A percentile compares a stretch with the other conserved stretches of the same genome.
These are phyloP conservation scores for Morphnarchus princeps DNA, from an alignment of 2,113 vertebrate genomes.

Conservation along the genomic window DNA sequence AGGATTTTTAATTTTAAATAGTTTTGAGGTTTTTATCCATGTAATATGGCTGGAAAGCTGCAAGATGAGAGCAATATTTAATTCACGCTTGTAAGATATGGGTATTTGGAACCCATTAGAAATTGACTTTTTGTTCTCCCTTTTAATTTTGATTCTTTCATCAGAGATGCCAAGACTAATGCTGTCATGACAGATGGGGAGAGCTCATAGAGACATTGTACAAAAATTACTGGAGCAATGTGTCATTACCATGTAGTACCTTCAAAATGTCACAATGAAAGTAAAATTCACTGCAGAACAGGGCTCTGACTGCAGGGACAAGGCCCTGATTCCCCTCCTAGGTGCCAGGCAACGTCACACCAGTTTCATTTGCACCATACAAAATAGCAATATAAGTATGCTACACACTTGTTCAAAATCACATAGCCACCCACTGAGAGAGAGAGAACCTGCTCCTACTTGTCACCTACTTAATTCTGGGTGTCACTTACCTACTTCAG, in stretches of 20 bases:
- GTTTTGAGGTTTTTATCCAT: neutral
- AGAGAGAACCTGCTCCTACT: neutral
- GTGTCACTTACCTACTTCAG: neutral
- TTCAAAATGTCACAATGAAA: conserved; percentile 57
- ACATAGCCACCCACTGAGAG: neutral
- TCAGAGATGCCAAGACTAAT: conserved; percentile 65
- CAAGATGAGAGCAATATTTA: conserved; percentile 58
- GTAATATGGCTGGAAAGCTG: conserved; percentile 26
- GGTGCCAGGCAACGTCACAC: neutral
- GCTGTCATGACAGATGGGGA: conserved; percentile 64
- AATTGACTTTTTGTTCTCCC: conserved; percentile 51
- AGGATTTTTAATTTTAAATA: conserved; percentile 52
- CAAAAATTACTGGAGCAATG: conserved; percentile 62
- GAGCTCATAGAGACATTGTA: conserved; percentile 32
- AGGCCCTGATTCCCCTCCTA: neutral
- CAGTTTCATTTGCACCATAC: neutral
- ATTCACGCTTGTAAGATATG: conserved; percentile 46
- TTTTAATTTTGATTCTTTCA: conserved; percentile 66
- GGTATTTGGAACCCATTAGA: conserved; percentile 59
- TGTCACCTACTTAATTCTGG: neutral
- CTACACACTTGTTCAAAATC: neutral
- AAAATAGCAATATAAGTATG: neutral
- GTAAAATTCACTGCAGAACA: conserved; percentile 16
- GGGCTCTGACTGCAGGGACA: neutral
- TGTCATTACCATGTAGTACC: conserved; percentile 52